Conservation (phyloP, 2,113 vertebrate genomes). For the Symphodus melops region DNA sequence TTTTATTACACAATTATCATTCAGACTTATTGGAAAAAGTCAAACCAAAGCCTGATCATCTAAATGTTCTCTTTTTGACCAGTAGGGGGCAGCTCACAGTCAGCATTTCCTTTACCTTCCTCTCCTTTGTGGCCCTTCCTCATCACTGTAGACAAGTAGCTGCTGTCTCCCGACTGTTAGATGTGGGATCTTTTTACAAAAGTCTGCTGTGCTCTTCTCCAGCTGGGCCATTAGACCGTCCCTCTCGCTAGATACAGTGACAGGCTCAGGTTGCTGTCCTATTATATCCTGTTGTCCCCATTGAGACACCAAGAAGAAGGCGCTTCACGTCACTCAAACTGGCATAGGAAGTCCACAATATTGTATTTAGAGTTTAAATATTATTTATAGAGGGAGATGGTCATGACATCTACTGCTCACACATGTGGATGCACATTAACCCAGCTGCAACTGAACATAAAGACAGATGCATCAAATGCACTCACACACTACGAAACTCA, state of each 20-base stretch:
- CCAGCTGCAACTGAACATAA: conserved; percentile 41
- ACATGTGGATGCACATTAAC: conserved; percentile 14
- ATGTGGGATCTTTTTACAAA: conserved; percentile 72
- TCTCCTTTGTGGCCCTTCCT: conserved; percentile 14
- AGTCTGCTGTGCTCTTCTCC: conserved; percentile 56
- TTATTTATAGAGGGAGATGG: neutral
- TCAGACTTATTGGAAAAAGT: neutral
- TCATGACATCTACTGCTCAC: conserved; percentile 14
- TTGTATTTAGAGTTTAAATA: conserved; percentile 29
- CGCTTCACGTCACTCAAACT: conserved; percentile 21
- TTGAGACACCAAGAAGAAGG: conserved; percentile 40
- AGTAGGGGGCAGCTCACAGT: conserved; percentile 11
- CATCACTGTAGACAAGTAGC: conserved; percentile 48
- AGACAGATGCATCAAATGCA: conserved; percentile 20
- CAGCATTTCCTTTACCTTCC: conserved; percentile 4
- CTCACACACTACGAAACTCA: conserved; percentile 58
- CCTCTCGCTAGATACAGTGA: conserved; percentile 53
- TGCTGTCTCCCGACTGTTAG: conserved; percentile 59
- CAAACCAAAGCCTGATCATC: neutral
- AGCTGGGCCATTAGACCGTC: conserved; percentile 53
- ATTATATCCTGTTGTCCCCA: conserved; percentile 51
- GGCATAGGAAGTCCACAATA: conserved; percentile 54
- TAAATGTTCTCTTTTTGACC: neutral
- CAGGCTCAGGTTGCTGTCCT: conserved; percentile 60
- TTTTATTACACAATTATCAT: neutral